Conservation (phyloP, 2,797 vertebrate genomes). For the Alca torda region DNA sequence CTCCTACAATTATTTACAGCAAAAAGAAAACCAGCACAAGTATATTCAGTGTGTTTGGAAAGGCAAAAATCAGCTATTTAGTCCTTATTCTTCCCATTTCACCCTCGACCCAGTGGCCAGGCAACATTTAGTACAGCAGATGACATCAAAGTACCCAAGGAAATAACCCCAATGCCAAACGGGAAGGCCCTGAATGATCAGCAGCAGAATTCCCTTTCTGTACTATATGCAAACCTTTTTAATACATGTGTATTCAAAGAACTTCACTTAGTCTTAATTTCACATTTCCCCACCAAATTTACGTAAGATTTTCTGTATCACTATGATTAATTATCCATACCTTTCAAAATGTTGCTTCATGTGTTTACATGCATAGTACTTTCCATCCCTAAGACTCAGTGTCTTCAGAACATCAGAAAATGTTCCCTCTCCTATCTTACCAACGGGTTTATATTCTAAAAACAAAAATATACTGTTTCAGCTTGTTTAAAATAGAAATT, state of each 20-base stretch:
- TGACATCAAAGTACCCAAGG: not conserved
- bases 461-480: not conserved
- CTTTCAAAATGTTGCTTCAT: slow-evolving; percentile 88
- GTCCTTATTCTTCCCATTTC: not conserved
- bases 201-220: not conserved
- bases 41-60: not conserved
- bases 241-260: not conserved
- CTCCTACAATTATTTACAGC: not conserved
- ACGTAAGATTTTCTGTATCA: not conserved
- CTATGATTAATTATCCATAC: slow-evolving; percentile 63
- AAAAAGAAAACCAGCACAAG: not conserved
- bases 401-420: slow-evolving; percentile 89
- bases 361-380: slow-evolving; percentile 86
- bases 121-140: not conserved
- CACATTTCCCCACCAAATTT: not conserved
- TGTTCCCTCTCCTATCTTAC: slow-evolving; percentile 88
- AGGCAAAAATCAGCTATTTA: not conserved
- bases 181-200: not conserved
- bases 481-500: not conserved
- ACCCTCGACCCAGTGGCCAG: not conserved
- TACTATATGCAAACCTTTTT: not conserved
- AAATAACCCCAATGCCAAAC: not conserved
- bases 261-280: not conserved
- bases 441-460: slow-evolving; percentile 85
- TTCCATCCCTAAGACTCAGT: slow-evolving; percentile 85